phyloP scores from a whole-genome alignment of 2,888 invertebrate genomes.

The Cephus sareptanus region DNA sequence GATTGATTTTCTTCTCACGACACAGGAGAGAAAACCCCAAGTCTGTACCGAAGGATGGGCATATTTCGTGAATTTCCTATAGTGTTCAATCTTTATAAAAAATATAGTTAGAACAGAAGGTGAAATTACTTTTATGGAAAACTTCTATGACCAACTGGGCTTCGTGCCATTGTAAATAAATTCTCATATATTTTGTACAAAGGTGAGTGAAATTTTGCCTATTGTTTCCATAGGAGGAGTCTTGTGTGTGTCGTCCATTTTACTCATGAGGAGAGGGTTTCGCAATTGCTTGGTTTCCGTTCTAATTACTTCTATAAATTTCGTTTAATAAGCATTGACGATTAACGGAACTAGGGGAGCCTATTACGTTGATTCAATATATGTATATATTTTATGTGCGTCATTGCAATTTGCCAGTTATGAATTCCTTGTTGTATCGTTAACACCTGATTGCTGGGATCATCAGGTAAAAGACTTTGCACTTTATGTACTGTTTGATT shows the following conservation, averaged over 20 bases:
- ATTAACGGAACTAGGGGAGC: neutral
- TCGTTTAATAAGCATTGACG: neutral
- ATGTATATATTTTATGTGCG: neutral
- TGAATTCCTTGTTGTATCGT: neutral
- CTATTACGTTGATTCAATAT: neutral
- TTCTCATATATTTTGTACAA: constrained; percentile 16
- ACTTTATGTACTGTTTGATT: neutral
- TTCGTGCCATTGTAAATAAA: constrained; percentile 17
- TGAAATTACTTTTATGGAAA: constrained; percentile 17
- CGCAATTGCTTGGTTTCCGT: neutral
- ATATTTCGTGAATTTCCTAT: constrained; percentile 55
- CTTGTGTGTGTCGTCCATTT: neutral
- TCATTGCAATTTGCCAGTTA: neutral
- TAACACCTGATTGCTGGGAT: neutral
- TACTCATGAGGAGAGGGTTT: neutral
- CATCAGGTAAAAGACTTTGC: neutral
- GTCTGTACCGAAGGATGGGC: constrained; percentile 39
- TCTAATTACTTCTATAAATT: neutral
- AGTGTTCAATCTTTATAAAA: constrained; percentile 53
- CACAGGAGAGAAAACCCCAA: neutral
- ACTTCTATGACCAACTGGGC: constrained; percentile 1
- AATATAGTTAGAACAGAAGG: constrained; percentile 42
- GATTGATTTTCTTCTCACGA: neutral
- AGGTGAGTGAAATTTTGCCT: constrained; percentile 9
- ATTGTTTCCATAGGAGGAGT: neutral